Percentiles rank a stretch among this genome's conserved stretches.
These are phyloP conservation scores for Drosophila malerkotliana DNA, from an alignment of 1,140 invertebrate species.

Conservation along the genomic window DNA sequence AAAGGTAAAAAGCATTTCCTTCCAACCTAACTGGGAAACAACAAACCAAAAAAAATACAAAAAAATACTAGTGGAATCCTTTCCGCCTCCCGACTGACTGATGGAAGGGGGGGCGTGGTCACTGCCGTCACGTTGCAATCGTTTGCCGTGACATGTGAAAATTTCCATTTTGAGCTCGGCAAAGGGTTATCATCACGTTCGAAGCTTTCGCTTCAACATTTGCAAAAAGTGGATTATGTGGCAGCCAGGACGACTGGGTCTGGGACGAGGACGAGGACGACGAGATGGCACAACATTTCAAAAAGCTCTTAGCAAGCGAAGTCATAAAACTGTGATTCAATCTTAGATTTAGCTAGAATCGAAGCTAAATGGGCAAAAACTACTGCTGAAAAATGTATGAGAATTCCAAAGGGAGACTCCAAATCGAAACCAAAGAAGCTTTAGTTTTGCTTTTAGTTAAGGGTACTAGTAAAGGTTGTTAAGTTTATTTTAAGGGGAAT, in stretches of 20 bases:
- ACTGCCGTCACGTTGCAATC: conserved; percentile 32
- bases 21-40: not conserved
- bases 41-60: not conserved
- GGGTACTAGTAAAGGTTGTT: not conserved
- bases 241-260: not conserved
- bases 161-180: conserved; percentile 19
- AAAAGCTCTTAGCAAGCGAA: conserved; percentile 7
- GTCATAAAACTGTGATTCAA: conserved; percentile 20
- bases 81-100: not conserved
- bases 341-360: conserved; percentile 6
- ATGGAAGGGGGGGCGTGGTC: conserved; percentile 1
- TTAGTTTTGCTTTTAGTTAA: not conserved
- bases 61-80: not conserved
- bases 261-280: not conserved
- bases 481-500: not conserved
- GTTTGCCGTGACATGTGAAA: conserved; percentile 31
- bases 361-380: conserved; percentile 1
- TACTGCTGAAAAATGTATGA: not conserved
- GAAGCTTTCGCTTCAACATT: conserved; percentile 1
- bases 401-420: not conserved
- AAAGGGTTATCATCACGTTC: conserved; percentile 26
- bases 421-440: not conserved
- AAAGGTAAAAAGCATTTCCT: not conserved
- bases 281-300: conserved; percentile 6
- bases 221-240: conserved; percentile 8